Percentiles rank a stretch among this genome's conserved stretches.
phyloP scores from a whole-genome alignment of 2,113 vertebrate genomes.

The Rhynchopsitta pachyrhyncha region DNA sequence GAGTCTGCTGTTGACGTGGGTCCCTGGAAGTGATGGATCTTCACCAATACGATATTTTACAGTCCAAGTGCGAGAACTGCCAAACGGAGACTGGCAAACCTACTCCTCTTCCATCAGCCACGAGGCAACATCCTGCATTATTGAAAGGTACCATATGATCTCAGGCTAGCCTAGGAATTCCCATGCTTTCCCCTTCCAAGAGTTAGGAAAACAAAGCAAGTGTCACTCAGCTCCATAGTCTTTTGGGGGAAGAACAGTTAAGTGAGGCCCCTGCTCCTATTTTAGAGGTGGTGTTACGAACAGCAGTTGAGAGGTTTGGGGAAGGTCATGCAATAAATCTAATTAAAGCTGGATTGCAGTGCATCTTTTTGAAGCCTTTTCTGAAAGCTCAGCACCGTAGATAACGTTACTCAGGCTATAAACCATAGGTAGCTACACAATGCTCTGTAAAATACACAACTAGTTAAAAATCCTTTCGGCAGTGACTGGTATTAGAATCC shows the following conservation, averaged over 20 bases:
- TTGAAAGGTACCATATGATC: conserved; percentile 79
- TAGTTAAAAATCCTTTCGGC: conserved; percentile 22
- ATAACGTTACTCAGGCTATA: background rate
- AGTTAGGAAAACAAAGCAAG: background rate
- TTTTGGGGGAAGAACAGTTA: background rate
- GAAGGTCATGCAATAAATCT: conserved; percentile 47
- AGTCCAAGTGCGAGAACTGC: conserved; percentile 86
- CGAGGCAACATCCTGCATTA: conserved; percentile 79
- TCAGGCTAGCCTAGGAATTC: background rate
- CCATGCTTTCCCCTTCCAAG: background rate
- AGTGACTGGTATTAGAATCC: conserved; percentile 51
- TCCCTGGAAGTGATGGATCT: conserved; percentile 85
- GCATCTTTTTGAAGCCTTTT: conserved; percentile 31
- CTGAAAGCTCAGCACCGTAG: background rate
- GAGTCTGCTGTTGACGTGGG: conserved; percentile 83
- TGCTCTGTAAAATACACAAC: conserved; percentile 27
- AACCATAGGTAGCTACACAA: background rate
- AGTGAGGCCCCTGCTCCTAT: background rate
- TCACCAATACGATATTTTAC: conserved; percentile 92
- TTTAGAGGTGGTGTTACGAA: background rate
- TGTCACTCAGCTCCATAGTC: background rate
- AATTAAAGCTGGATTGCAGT: conserved; percentile 24
- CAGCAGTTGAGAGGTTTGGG: conserved; percentile 13
- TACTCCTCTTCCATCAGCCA: conserved; percentile 87
- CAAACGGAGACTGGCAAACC: conserved; percentile 80